A percentile compares a stretch with the other conserved stretches of the same genome.
Evolutionary conservation across 2,888 invertebrate genomes (phyloP).

Genomic region (Coremacera marginata): DNA sequence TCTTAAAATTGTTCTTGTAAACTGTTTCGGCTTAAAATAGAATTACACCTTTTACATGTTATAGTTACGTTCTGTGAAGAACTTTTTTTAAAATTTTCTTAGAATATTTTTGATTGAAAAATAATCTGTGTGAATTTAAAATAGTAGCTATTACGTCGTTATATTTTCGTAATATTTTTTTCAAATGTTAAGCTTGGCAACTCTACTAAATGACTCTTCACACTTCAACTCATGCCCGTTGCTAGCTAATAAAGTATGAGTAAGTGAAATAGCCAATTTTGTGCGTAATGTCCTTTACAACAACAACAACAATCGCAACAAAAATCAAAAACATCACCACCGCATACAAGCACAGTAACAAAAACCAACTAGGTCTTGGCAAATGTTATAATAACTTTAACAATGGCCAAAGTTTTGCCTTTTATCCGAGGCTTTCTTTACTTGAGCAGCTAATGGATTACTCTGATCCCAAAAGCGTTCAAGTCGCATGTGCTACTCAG

Average conservation of each 20-base stretch:
- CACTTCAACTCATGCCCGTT: not conserved
- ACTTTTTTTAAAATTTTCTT: no score
- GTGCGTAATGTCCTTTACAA: slow-evolving; percentile 29
- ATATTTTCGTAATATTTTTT: no score
- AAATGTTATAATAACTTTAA: not conserved
- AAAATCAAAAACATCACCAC: not conserved
- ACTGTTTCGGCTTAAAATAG: no score
- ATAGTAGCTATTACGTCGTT: no score
- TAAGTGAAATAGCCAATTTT: slow-evolving; percentile 38
- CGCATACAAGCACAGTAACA: slow-evolving; percentile 5
- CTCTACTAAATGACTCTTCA: not conserved
- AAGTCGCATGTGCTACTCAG: not conserved
- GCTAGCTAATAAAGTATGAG: slow-evolving; percentile 6
- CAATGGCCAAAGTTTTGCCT: slow-evolving; percentile 21
- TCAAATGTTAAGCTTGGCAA: not conserved
- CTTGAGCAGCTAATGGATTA: slow-evolving; percentile 29
- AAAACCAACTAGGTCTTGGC: not conserved
- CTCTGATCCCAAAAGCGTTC: slow-evolving; percentile 25
- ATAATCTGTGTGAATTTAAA: no score
- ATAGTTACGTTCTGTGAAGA: no score
- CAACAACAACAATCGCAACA: not conserved
- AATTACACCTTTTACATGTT: no score
- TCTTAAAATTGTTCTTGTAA: no score
- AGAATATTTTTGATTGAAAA: no score
- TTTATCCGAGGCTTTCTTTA: not conserved